Evolutionary conservation across 2,113 vertebrate genomes (phyloP).

Genomic region (Centropristis striata): DNA sequence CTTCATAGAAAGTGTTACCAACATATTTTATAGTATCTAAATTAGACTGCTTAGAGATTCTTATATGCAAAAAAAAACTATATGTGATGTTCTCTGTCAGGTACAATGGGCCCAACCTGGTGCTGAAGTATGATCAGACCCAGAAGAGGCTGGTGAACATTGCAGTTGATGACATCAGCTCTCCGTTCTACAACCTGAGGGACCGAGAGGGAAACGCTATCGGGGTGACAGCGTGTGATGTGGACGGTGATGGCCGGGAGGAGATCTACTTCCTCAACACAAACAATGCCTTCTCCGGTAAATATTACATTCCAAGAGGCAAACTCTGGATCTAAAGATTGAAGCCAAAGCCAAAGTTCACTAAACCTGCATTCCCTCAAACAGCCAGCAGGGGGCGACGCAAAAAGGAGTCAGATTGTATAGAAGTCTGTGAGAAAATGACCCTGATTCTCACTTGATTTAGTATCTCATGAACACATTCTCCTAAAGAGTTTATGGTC

Average conservation of each 20-base stretch:
- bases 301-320: neutral
- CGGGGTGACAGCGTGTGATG: slow-evolving; percentile 94
- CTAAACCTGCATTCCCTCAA: too few species aligned
- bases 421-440: too few species aligned
- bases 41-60: neutral
- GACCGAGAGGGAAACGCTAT: slow-evolving; percentile 93
- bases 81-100: slow-evolving; percentile 71
- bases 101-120: slow-evolving; percentile 95
- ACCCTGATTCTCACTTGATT: too few species aligned
- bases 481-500: too few species aligned
- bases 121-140: slow-evolving; percentile 90
- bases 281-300: slow-evolving; percentile 97
- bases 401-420: too few species aligned
- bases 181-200: slow-evolving; percentile 90
- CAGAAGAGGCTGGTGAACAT: slow-evolving; percentile 90
- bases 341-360: too few species aligned
- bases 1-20: too few species aligned
- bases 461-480: too few species aligned
- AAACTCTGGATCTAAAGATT: too few species aligned
- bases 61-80: neutral
- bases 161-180: slow-evolving; percentile 88
- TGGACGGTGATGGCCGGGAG: slow-evolving; percentile 94
- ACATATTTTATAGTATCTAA: neutral
- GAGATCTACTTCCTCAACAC: slow-evolving; percentile 99
- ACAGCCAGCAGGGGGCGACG: too few species aligned